Evolutionary conservation across 2,113 vertebrate genomes (phyloP), one percentile per base, ranked within the genome.

Genomic region (Vulpes vulpes): DNA sequence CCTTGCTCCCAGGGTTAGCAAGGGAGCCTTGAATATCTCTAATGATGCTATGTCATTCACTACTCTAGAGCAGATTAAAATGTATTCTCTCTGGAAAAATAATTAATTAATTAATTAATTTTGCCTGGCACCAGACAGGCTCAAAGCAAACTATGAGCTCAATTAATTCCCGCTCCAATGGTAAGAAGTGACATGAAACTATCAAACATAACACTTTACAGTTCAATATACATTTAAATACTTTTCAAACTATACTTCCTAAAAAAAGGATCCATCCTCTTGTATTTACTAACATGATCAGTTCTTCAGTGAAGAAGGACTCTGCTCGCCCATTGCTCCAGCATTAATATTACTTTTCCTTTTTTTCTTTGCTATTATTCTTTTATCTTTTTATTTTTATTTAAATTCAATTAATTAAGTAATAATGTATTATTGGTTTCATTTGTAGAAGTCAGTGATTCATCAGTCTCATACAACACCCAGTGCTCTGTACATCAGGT

Each of bases 141-240:
- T 91, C 53, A n/a, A 4, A 4, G 43, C 62, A 62, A 90, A 92
- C 3, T 78, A n/a, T 25, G 51, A 91, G 11, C 53, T 82, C 69
- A 60, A 86, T 87, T 95, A 60, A 86, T 87, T 95, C 55, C 83
- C 84, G 49, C 16, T 92, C 51, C 76, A 59, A 23, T 51, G 43
- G 43, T 62, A 32, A 93, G 15, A 95, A 43, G 12, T 88, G 10
- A 65, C n/a, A 51, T 79, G 79, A 92, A 86, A 81, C 35, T 59
- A 55, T 38, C 71, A 93, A 89, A 78, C 38, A 62, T 25, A 95
- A 87, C 11, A n/a, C 91, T 91, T 79, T 69, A 38, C 5, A 80
- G 51, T 8, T 84, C n/a, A 74, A 16, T n/a, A 53, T 35, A 53
- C 38, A 32, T 71, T 73, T 79, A 91, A 90, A 73, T 43, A 25